Percentiles rank a stretch among this genome's conserved stretches.
Evolutionary conservation across 2,888 invertebrate genomes (phyloP).

Genomic region (Tipula vernalis): DNA sequence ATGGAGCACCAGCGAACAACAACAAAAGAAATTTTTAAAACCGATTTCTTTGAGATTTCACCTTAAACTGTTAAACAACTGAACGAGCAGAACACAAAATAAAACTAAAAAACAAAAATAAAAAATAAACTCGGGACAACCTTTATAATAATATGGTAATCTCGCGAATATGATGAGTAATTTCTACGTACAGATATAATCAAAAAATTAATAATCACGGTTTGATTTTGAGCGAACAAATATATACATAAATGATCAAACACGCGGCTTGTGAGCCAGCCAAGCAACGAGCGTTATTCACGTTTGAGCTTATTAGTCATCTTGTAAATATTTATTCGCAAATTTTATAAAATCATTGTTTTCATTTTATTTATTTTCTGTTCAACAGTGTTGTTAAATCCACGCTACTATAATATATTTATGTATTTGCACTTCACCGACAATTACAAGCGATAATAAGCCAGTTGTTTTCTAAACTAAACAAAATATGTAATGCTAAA

Average conservation of each 20-base stretch:
- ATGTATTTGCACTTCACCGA: neutral
- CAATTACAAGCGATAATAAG: neutral
- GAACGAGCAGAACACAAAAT: neutral
- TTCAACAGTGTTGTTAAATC: neutral
- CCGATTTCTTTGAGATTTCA: neutral
- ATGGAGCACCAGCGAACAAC: neutral
- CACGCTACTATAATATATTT: neutral
- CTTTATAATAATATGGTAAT: neutral
- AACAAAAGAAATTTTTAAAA: neutral
- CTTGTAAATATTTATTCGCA: neutral
- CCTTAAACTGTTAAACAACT: neutral
- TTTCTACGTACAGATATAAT: neutral
- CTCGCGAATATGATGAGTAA: neutral
- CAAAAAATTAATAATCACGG: neutral
- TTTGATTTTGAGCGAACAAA: neutral
- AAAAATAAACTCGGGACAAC: neutral
- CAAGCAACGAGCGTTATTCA: neutral
- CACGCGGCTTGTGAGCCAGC: neutral
- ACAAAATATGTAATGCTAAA: too few species aligned
- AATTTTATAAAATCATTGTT: neutral
- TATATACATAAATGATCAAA: neutral
- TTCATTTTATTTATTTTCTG: neutral
- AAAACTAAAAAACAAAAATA: neutral
- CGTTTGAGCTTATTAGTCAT: neutral
- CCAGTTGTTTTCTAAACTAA: neutral